A percentile compares a stretch with the other conserved stretches of the same genome.
Conservation (phyloP, 92 coral and sea anemone species). For the Muricea muricata region DNA sequence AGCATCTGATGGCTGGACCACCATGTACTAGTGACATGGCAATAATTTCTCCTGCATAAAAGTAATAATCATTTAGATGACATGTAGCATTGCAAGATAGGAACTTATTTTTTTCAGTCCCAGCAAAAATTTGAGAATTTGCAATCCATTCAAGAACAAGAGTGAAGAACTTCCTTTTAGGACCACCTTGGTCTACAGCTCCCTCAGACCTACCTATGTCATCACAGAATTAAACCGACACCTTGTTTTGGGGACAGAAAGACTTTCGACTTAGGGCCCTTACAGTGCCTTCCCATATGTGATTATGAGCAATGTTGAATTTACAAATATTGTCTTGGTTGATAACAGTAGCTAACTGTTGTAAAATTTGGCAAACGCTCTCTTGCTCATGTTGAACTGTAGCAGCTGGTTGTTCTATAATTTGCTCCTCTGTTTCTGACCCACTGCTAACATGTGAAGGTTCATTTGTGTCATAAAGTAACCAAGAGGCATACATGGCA, state of each 20-base stretch:
- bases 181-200: slow-evolving; percentile 75
- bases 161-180: slow-evolving; percentile 65
- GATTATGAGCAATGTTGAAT: slow-evolving; percentile 57
- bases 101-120: slow-evolving; percentile 26
- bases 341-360: not conserved
- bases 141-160: slow-evolving; percentile 50
- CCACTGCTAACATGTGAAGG: not conserved
- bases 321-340: slow-evolving; percentile 29
- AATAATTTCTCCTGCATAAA: slow-evolving; percentile 34
- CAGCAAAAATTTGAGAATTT: slow-evolving; percentile 52
- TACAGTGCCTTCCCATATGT: slow-evolving; percentile 67
- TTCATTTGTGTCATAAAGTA: not conserved
- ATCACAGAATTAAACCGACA: slow-evolving; percentile 67
- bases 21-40: slow-evolving; percentile 49
- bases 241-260: slow-evolving; percentile 58
- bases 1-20: slow-evolving; percentile 33
- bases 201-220: slow-evolving; percentile 67
- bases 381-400: not conserved
- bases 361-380: not conserved
- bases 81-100: slow-evolving; percentile 8
- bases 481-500: slow-evolving; percentile 18
- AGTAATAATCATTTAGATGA: slow-evolving; percentile 20
- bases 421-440: not conserved
- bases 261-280: slow-evolving; percentile 67
- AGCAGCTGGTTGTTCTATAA: not conserved